Base-by-base conservation (phyloP, 1,140 invertebrate genomes). In the Nomia melanderi region DNA sequence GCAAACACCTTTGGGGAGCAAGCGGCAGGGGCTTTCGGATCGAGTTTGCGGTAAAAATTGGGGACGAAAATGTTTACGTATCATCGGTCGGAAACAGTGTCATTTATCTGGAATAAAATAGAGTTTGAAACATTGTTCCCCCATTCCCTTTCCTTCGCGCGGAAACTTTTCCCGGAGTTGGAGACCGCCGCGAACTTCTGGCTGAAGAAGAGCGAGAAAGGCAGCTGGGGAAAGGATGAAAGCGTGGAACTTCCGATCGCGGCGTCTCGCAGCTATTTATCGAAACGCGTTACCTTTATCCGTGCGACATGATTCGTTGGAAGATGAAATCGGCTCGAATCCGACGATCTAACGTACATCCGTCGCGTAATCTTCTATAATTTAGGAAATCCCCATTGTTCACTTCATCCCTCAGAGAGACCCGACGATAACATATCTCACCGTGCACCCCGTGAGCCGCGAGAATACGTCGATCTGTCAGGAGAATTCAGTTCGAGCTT, bases 21-120 rank as follows among this genome's bases (percentile, higher is more conserved):
- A 25, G 8, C 1, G 29, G n/a, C 17, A 7, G n/a, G n/a, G 41
- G 41, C 41, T 44, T 44, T 54, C 14, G 60, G 50, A 81, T 74
- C 36, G 63, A 62, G 31, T 47, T 70, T 63, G 14, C 36, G 44
- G 33, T 27, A 53, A 56, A 74, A 66, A 70, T 75, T 31, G 17
- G 3, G 31, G 53, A 62, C 56, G 59, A 67, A 64, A 74, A 70
- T 81, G 77, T 73, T 83, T 76, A 64, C 69, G 57, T 71, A 64
- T 83, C 59, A 36, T 41, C n/a, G 41, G 44, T 33, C 25, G 33
- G 31, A 20, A 63, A 60, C 76, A 33, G 36, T n/a, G 53, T 77
- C 64, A 74, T 82, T 81, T 73, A 66, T 41, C 39, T 71, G 31
- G 57, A 56, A 57, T 56, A 44, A 67, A 64, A 78, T 59, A 23